phyloP scores from a whole-genome alignment of 2,888 invertebrate genomes.

The Orthonychiurus folsomi region DNA sequence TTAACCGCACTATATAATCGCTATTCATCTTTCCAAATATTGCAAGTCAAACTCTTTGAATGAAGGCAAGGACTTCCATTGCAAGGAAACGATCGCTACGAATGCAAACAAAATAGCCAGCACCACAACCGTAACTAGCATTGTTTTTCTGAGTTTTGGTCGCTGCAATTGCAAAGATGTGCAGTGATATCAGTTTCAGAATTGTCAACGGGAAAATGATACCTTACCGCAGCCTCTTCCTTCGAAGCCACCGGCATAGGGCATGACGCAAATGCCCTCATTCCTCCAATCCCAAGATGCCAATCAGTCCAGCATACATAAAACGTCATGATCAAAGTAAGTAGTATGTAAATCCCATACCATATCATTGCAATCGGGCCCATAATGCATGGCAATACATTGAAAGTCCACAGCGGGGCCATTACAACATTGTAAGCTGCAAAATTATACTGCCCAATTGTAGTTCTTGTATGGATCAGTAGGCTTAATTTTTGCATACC shows the following conservation, averaged over 20 bases:
- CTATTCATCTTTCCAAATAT: background rate
- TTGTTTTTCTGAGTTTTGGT: conserved; percentile 3
- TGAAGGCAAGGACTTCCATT: background rate
- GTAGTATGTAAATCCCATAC: background rate
- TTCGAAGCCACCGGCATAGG: conserved; percentile 4
- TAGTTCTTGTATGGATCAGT: background rate
- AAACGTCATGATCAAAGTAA: background rate
- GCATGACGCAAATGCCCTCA: background rate
- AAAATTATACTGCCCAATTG: conserved; percentile 4
- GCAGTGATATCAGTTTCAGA: background rate
- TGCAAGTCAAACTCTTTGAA: background rate
- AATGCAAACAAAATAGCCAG: background rate
- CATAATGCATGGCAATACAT: background rate
- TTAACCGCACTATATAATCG: background rate
- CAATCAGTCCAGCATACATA: conserved; percentile 9
- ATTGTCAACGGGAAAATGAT: background rate
- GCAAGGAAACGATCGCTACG: background rate
- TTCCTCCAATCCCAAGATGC: background rate
- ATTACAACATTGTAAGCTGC: conserved; percentile 4
- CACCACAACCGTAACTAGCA: background rate
- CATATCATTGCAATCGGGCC: background rate
- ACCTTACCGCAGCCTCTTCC: conserved; percentile 11
- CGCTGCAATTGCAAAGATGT: conserved; percentile 6
- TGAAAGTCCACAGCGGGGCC: background rate
- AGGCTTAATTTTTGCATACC: background rate